These are phyloP conservation scores for Nomada hirtipes DNA, from an alignment of 2,888 invertebrate species.

Conservation along the genomic window DNA sequence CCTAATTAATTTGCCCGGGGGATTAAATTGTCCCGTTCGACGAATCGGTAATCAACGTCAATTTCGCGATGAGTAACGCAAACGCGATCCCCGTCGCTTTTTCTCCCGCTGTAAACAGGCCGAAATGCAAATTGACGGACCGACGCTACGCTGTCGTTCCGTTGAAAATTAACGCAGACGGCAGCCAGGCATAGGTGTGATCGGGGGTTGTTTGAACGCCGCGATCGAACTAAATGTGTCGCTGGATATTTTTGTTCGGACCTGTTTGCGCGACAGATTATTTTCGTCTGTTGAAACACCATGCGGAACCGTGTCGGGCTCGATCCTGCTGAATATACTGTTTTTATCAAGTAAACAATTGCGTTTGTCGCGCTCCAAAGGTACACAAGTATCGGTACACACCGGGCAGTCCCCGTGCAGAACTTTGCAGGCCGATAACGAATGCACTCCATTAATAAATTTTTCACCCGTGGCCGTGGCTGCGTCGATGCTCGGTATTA, in stretches of 20 bases:
- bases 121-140: conserved; percentile 43
- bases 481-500: conserved; percentile 71
- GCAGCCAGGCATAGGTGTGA: background rate
- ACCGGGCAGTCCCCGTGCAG: background rate
- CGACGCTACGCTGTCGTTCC: background rate
- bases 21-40: conserved; percentile 39
- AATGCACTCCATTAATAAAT: conserved; percentile 24
- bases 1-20: conserved; percentile 63
- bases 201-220: conserved; percentile 30
- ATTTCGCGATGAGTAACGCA: conserved; percentile 41
- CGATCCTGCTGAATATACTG: conserved; percentile 25
- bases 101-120: conserved; percentile 36
- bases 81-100: conserved; percentile 35
- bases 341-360: conserved; percentile 50
- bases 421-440: conserved; percentile 8
- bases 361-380: background rate
- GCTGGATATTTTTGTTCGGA: conserved; percentile 27
- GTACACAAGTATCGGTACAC: background rate
- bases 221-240: conserved; percentile 31
- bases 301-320: background rate
- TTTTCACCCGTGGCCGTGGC: background rate
- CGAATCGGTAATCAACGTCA: conserved; percentile 53
- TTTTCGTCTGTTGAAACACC: conserved; percentile 40
- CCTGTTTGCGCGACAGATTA: conserved; percentile 44
- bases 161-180: conserved; percentile 39